These are phyloP conservation scores for Prenolepis imparis DNA, from an alignment of 2,888 invertebrate genomes.

Conservation along the genomic window DNA sequence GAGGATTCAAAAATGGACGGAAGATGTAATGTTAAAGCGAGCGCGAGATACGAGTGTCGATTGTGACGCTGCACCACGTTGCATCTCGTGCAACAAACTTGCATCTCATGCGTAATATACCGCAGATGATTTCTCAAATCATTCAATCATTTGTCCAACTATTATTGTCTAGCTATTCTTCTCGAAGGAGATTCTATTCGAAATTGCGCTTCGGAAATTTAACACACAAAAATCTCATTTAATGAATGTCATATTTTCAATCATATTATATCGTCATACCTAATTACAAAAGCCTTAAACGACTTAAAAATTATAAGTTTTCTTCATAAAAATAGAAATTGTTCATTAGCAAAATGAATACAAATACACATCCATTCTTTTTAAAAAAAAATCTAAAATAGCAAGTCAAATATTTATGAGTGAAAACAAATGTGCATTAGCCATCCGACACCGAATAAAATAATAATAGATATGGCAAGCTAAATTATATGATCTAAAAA, in stretches of 20 bases:
- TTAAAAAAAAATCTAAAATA: not conserved
- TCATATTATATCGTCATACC: not conserved
- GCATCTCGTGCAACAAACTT: slow-evolving; percentile 39
- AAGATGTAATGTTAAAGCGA: slow-evolving; percentile 52
- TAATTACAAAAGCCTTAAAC: not conserved
- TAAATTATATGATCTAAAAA: slow-evolving; percentile 23
- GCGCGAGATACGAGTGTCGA: slow-evolving; percentile 54
- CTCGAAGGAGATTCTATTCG: slow-evolving; percentile 3
- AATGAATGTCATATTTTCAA: not conserved
- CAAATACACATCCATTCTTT: too few species aligned
- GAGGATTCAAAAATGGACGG: slow-evolving; percentile 50
- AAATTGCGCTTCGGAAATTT: not conserved
- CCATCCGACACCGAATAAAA: not conserved
- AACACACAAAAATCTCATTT: not conserved
- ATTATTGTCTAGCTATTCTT: slow-evolving; percentile 9
- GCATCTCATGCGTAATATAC: slow-evolving; percentile 46
- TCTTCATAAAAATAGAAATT: not conserved
- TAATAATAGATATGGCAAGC: not conserved
- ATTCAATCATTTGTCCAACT: slow-evolving; percentile 22
- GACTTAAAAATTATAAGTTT: not conserved
- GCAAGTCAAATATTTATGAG: not conserved
- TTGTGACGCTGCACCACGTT: slow-evolving; percentile 32
- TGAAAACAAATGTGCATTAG: not conserved
- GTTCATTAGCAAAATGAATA: not conserved
- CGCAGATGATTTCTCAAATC: slow-evolving; percentile 30